Conservation (phyloP, 2,888 invertebrate genomes). For the Scaptomyza flava region DNA sequence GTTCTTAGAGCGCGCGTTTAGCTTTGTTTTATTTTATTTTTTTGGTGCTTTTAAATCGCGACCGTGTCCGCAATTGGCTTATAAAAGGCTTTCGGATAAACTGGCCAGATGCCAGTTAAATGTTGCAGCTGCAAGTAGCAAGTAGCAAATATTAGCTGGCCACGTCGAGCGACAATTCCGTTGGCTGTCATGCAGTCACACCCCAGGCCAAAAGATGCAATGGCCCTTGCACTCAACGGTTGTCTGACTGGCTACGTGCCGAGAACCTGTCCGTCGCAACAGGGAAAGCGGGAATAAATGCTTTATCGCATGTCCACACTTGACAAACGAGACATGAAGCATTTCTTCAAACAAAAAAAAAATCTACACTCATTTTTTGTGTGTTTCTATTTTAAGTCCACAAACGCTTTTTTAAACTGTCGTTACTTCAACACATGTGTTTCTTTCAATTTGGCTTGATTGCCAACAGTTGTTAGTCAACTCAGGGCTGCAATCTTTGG, state of each 20-base stretch:
- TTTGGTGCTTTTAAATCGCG: slow-evolving; percentile 18
- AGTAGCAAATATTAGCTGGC: slow-evolving; percentile 6
- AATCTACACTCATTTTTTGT: slow-evolving; percentile 7
- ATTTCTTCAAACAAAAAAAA: slow-evolving; percentile 15
- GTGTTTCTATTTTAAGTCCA: background rate
- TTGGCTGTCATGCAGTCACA: slow-evolving; percentile 48
- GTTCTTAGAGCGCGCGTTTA: too few species aligned
- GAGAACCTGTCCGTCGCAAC: slow-evolving; percentile 54
- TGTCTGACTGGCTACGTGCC: slow-evolving; percentile 50
- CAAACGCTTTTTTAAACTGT: slow-evolving; percentile 12
- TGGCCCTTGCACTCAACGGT: slow-evolving; percentile 27
- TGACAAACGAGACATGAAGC: slow-evolving; percentile 44
- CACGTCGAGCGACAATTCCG: slow-evolving; percentile 40
- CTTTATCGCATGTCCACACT: slow-evolving; percentile 35
- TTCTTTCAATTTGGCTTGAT: slow-evolving; percentile 14
- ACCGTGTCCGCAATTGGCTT: slow-evolving; percentile 47
- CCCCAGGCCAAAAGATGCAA: slow-evolving; percentile 35
- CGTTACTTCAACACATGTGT: slow-evolving; percentile 31
- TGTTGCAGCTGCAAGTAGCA: slow-evolving; percentile 30
- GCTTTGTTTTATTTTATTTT: background rate
- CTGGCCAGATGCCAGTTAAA: slow-evolving; percentile 60
- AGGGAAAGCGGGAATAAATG: slow-evolving; percentile 15
- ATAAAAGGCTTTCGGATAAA: slow-evolving; percentile 36
- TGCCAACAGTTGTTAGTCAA: slow-evolving; percentile 6
- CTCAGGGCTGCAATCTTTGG: background rate